Evolutionary conservation across 1,140 invertebrate genomes (phyloP).

Genomic region (Portunus trituberculatus): DNA sequence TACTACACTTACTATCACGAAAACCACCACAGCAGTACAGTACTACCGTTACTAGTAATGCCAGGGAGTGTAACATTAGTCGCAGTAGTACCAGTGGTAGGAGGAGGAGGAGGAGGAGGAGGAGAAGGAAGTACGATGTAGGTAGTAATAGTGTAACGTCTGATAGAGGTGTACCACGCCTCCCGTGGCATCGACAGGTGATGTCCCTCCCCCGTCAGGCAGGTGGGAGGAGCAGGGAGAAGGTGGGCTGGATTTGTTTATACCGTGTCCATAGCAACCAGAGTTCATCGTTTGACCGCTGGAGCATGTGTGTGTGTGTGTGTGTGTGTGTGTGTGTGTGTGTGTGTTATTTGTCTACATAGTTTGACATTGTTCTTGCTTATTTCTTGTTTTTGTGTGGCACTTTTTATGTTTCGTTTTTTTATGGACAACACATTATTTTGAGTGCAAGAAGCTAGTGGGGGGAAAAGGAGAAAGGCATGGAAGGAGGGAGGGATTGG

Average conservation of each 20-base stretch:
- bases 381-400: no score
- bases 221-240: not conserved
- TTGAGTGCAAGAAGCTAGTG: not conserved
- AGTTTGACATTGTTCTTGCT: no score
- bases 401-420: not conserved
- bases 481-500: not conserved
- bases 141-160: no score
- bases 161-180: not conserved
- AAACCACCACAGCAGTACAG: no score
- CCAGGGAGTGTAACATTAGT: no score
- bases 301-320: not conserved
- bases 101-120: no score
- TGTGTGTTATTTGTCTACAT: not conserved
- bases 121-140: no score
- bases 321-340: conserved; percentile 9
- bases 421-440: not conserved
- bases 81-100: no score
- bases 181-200: not conserved
- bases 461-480: not conserved
- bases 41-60: no score
- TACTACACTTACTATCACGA: no score
- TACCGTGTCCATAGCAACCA: not conserved
- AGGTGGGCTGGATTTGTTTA: not conserved
- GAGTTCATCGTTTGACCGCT: not conserved
- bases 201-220: not conserved